Percentiles rank a stretch among this genome's conserved stretches.
phyloP scores from a whole-genome alignment of 2,888 invertebrate genomes.

The Drosophila macrospina region DNA sequence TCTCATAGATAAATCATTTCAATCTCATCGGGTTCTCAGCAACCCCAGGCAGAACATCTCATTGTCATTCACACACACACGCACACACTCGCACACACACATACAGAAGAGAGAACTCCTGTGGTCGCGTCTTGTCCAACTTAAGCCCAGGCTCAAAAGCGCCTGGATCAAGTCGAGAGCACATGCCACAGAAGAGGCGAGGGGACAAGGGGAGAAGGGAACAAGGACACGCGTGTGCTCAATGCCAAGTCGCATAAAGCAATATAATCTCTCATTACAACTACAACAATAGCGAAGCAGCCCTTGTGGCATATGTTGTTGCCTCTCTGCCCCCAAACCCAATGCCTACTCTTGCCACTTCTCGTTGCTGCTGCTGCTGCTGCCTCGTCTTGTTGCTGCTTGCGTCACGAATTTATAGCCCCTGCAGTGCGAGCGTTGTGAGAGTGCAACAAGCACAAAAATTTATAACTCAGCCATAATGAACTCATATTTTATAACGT shows the following conservation, averaged over 20 bases:
- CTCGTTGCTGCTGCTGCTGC: conserved; percentile 18
- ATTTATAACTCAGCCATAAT: conserved; percentile 78
- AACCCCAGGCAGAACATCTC: conserved; percentile 29
- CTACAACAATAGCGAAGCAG: conserved; percentile 68
- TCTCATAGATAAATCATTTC: conserved; percentile 48
- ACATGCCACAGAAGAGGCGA: conserved; percentile 29
- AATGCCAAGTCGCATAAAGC: conserved; percentile 73
- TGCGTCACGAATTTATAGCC: conserved; percentile 74
- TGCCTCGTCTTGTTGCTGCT: conserved; percentile 22
- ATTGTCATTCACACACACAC: background rate
- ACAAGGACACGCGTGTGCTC: conserved; percentile 67
- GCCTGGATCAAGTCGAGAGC: conserved; percentile 67
- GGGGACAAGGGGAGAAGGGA: conserved; percentile 15
- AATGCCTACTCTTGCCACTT: background rate
- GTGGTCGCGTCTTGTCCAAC: conserved; percentile 45
- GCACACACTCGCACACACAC: background rate
- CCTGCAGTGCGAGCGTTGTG: conserved; percentile 68
- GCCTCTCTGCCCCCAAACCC: background rate
- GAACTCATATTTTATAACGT: conserved; percentile 81
- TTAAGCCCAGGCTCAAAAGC: conserved; percentile 57
- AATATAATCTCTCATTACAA: conserved; percentile 79
- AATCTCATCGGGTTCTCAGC: conserved; percentile 16
- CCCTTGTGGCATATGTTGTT: conserved; percentile 61
- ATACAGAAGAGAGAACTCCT: conserved; percentile 18
- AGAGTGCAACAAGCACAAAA: conserved; percentile 74